Evolutionary conservation across 2,797 vertebrate genomes (phyloP).

Genomic region (Arrhamphus sclerolepis): DNA sequence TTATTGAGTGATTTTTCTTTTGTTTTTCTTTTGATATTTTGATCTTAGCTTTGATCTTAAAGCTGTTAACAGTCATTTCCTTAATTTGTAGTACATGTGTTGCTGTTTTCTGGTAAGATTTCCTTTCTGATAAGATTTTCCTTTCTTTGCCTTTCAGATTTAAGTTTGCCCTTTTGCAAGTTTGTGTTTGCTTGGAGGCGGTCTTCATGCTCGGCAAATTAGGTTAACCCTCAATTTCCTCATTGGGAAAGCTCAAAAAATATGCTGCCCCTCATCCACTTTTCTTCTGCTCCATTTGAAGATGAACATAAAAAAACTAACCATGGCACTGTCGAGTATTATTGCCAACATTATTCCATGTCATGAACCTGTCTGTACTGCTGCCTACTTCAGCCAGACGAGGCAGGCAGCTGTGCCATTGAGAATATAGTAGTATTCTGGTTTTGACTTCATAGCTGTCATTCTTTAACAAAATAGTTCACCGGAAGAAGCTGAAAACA

Average conservation of each 20-base stretch:
- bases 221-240: conserved; percentile 9
- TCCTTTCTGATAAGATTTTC: background rate
- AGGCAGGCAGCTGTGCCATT: too few species aligned
- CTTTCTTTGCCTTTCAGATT: background rate
- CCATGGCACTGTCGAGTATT: conserved; percentile 1
- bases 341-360: conserved; percentile 6
- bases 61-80: too few species aligned
- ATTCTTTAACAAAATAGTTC: too few species aligned
- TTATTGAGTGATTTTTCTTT: too few species aligned
- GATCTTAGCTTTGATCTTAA: too few species aligned
- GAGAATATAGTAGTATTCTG: too few species aligned
- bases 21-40: too few species aligned
- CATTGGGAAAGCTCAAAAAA: conserved; percentile 21
- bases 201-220: conserved; percentile 23
- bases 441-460: too few species aligned
- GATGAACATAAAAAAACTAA: background rate
- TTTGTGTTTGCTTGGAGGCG: conserved; percentile 8
- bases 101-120: background rate
- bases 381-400: conserved; percentile 5
- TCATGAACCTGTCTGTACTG: background rate
- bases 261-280: conserved; percentile 1
- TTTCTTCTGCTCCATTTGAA: conserved; percentile 14
- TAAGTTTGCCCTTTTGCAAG: conserved; percentile 13
- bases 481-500: too few species aligned
- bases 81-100: too few species aligned